Conservation (phyloP, 92 coral and sea anemone species). For the Heliopora coerulea region DNA sequence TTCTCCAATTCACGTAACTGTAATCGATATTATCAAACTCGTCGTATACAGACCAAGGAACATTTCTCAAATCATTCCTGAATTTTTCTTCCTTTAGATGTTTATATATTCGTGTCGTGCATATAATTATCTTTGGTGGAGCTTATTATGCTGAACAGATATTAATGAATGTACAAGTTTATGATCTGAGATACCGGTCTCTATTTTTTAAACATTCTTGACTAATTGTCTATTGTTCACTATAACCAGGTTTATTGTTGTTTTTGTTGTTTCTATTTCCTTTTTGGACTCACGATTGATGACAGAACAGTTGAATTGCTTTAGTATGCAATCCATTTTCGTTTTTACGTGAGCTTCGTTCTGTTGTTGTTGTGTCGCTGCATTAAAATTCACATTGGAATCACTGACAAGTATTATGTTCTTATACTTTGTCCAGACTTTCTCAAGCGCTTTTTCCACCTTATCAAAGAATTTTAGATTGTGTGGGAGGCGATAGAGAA, state of each 20-base stretch:
- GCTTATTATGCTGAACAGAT: not conserved
- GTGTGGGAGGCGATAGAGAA: conserved; percentile 44
- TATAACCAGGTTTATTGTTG: conserved; percentile 1
- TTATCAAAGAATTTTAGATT: conserved; percentile 43
- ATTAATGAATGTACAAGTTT: not conserved
- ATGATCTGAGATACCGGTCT: conserved; percentile 13
- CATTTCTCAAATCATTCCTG: conserved; percentile 30
- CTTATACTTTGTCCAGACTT: conserved; percentile 50
- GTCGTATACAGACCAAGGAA: conserved; percentile 26
- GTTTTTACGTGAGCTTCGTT: not conserved
- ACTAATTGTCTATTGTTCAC: not conserved
- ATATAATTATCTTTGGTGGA: conserved; percentile 49
- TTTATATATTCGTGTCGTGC: conserved; percentile 43
- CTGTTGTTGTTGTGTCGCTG: conserved; percentile 5
- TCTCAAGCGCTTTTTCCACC: conserved; percentile 39
- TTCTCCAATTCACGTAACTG: not conserved
- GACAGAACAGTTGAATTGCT: conserved; percentile 10
- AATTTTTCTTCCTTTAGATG: conserved; percentile 46
- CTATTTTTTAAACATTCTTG: not conserved
- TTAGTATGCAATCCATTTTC: not conserved
- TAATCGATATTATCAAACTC: conserved; percentile 2
- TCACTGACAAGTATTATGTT: conserved; percentile 49
- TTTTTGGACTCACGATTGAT: conserved; percentile 2
- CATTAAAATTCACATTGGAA: conserved; percentile 44
- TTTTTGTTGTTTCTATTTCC: not conserved